A percentile compares a stretch with the other conserved stretches of the same genome.
phyloP scores from a whole-genome alignment of 2,113 vertebrate species.

The Chloropsis hardwickii region DNA sequence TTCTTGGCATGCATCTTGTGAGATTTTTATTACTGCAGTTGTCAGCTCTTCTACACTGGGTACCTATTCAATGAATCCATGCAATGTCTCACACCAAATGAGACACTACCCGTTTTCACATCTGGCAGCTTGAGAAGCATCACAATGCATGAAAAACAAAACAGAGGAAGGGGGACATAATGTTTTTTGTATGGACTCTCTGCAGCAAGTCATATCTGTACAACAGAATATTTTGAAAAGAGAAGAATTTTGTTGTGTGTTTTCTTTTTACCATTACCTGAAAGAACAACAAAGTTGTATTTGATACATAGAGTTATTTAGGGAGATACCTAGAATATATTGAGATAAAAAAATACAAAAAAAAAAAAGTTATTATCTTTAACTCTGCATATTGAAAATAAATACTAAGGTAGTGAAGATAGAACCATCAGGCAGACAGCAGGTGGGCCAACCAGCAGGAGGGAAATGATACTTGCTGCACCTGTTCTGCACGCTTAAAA shows the following conservation, averaged over 20 bases:
- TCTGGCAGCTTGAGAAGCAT: background rate
- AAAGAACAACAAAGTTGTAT: background rate
- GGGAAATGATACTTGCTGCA: conserved; percentile 47
- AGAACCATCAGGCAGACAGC: conserved; percentile 57
- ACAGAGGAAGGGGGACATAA: background rate
- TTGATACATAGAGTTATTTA: background rate
- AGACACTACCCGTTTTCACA: background rate
- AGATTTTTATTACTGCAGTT: background rate
- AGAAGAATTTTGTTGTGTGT: background rate
- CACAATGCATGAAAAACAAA: background rate
- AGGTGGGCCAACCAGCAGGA: conserved; percentile 61
- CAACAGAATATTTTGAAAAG: background rate
- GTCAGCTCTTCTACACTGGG: background rate
- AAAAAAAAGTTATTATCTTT: background rate
- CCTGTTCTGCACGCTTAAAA: conserved; percentile 26
- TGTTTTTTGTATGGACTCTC: background rate
- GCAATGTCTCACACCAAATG: background rate
- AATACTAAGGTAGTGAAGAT: conserved; percentile 1
- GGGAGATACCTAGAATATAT: background rate
- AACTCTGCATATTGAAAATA: conserved; percentile 28
- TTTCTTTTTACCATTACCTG: background rate
- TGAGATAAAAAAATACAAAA: background rate
- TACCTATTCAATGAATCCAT: background rate
- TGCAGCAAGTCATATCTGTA: background rate
- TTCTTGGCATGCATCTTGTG: background rate